A percentile compares a stretch with the other conserved stretches of the same genome.
phyloP scores from a whole-genome alignment of 2,888 invertebrate genomes.

The Nemapogon koenigi region DNA sequence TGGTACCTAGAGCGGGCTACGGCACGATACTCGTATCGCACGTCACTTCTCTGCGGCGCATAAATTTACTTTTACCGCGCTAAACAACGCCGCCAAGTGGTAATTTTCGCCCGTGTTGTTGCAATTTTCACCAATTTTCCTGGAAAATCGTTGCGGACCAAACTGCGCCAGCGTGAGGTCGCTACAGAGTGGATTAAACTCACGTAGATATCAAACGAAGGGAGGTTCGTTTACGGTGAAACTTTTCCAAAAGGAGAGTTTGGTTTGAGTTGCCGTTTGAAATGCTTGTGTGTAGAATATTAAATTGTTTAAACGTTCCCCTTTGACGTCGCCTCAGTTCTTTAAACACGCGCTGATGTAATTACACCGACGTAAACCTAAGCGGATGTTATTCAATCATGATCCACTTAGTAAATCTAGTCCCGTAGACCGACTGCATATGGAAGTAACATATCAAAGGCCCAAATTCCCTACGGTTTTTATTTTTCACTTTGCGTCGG shows the following conservation, averaged over 20 bases:
- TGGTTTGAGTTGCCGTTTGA: constrained; percentile 58
- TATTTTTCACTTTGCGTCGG: too few species aligned
- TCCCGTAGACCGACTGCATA: too few species aligned
- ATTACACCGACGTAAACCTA: too few species aligned
- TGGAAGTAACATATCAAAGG: too few species aligned
- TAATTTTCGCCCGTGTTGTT: constrained; percentile 59
- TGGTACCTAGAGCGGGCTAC: too few species aligned
- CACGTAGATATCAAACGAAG: constrained; percentile 65
- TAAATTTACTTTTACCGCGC: constrained; percentile 37
- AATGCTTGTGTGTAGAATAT: constrained; percentile 61
- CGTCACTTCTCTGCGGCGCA: constrained; percentile 39
- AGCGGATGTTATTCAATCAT: too few species aligned
- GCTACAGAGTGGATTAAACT: constrained; percentile 51
- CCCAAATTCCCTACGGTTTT: too few species aligned
- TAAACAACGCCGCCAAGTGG: constrained; percentile 53
- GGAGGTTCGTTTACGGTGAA: constrained; percentile 55
- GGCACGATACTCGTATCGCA: constrained; percentile 3
- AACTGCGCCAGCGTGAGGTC: constrained; percentile 32
- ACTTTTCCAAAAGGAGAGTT: constrained; percentile 56
- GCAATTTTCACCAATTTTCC: constrained; percentile 60
- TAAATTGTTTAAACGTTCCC: constrained; percentile 61
- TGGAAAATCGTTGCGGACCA: constrained; percentile 41
- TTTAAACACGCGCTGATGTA: too few species aligned
- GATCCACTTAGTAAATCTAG: too few species aligned
- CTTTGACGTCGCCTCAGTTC: constrained; percentile 43